Percentiles rank a stretch among this genome's conserved stretches.
These are phyloP conservation scores for Nansenia antarctica DNA, from an alignment of 2,113 vertebrate species.

Conservation along the genomic window DNA sequence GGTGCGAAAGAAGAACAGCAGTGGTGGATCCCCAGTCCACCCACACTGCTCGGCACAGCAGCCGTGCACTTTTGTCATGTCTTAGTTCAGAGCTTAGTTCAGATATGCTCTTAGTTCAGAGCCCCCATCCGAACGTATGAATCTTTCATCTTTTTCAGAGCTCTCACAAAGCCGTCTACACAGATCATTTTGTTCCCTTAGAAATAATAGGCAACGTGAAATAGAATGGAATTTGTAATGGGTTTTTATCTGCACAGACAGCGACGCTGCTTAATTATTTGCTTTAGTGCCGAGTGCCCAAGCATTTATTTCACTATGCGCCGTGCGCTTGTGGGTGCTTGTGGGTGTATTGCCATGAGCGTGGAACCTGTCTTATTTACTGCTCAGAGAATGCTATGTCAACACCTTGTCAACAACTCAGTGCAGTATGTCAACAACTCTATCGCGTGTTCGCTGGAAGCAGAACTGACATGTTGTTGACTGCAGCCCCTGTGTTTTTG, in stretches of 20 bases:
- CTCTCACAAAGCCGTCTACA: slow-evolving; percentile 47
- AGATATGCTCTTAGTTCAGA: slow-evolving; percentile 71
- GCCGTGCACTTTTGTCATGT: slow-evolving; percentile 67
- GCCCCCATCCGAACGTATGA: slow-evolving; percentile 68
- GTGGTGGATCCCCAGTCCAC: slow-evolving; percentile 66
- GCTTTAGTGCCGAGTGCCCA: slow-evolving; percentile 44
- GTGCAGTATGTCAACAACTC: slow-evolving; percentile 54
- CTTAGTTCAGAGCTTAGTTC: slow-evolving; percentile 70
- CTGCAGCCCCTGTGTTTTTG: slow-evolving; percentile 35
- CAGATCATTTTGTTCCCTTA: slow-evolving; percentile 59
- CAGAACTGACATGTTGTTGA: slow-evolving; percentile 47
- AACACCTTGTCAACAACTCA: slow-evolving; percentile 61
- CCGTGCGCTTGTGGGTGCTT: slow-evolving; percentile 22
- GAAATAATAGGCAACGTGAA: slow-evolving; percentile 51
- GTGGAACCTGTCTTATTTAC: slow-evolving; percentile 39
- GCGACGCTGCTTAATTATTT: slow-evolving; percentile 59
- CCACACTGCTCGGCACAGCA: slow-evolving; percentile 66
- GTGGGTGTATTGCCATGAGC: slow-evolving; percentile 1
- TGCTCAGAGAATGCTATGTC: slow-evolving; percentile 38
- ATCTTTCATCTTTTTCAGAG: slow-evolving; percentile 68
- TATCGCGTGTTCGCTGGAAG: slow-evolving; percentile 22
- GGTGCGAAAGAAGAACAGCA: slow-evolving; percentile 68
- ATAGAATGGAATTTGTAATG: slow-evolving; percentile 43
- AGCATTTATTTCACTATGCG: slow-evolving; percentile 43
- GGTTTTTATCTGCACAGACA: slow-evolving; percentile 40